phyloP scores from a whole-genome alignment of 2,113 vertebrate species.

The Chunga burmeisteri region DNA sequence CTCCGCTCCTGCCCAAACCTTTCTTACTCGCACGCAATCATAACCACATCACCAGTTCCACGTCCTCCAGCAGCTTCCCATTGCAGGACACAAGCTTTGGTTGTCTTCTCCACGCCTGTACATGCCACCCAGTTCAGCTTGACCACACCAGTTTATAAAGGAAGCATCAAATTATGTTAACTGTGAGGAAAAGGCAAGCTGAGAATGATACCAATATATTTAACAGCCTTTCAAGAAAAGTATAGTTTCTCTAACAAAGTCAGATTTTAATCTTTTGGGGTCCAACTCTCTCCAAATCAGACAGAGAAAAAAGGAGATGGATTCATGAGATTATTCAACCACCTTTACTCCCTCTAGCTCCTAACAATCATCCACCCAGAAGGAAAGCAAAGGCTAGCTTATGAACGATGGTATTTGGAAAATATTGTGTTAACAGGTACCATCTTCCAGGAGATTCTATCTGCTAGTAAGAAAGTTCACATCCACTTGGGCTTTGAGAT shows the following conservation, averaged over 20 bases:
- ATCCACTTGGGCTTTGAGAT: neutral
- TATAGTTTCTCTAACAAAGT: neutral
- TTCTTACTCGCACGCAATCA: accelerated
- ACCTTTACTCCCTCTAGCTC: neutral
- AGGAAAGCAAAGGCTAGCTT: neutral
- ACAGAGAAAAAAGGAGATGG: neutral
- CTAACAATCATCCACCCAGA: neutral
- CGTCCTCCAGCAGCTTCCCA: neutral
- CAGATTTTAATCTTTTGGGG: neutral
- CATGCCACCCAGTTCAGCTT: neutral
- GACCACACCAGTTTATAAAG: neutral
- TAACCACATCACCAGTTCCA: neutral
- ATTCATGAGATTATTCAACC: accelerated
- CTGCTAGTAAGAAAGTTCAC: too few relatives aligned
- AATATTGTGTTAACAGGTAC: neutral
- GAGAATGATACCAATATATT: neutral
- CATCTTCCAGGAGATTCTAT: neutral
- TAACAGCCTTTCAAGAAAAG: neutral
- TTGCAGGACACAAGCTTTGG: neutral
- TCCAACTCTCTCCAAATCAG: neutral
- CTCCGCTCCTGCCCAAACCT: neutral
- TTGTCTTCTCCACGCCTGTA: neutral
- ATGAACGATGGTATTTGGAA: neutral
- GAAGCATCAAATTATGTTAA: neutral
- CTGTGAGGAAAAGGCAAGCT: neutral